Conservation (phyloP, 2,797 vertebrate species). For the Peromyscus aztecus region DNA sequence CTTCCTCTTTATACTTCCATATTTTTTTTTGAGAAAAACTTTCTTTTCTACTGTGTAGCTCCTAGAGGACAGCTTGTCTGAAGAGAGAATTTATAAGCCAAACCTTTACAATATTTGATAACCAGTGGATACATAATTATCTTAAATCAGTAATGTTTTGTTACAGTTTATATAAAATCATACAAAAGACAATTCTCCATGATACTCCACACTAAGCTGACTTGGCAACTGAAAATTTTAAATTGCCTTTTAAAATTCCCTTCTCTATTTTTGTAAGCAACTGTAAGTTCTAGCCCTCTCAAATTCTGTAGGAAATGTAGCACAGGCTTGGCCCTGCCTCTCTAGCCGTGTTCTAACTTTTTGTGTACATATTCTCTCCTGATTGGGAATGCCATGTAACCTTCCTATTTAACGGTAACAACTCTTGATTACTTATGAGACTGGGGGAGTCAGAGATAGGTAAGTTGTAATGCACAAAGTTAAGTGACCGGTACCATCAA, state of each 20-base stretch:
- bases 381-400: neutral
- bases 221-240: neutral
- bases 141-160: conserved; percentile 10
- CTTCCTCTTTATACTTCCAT: neutral
- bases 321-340: neutral
- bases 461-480: neutral
- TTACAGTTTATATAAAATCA: conserved; percentile 15
- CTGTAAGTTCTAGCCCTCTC: neutral
- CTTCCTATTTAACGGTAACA: neutral
- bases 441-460: neutral
- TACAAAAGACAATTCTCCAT: conserved; percentile 43
- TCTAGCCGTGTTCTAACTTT: neutral
- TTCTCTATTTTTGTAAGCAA: neutral
- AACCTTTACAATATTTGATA: neutral
- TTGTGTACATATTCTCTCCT: neutral
- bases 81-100: neutral
- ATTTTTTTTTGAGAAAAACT: neutral
- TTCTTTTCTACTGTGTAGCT: neutral
- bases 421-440: neutral
- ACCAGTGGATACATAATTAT: neutral
- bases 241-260: neutral
- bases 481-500: neutral
- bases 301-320: neutral
- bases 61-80: conserved; percentile 2
- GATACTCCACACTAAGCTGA: neutral